phyloP scores from a whole-genome alignment of 2,888 invertebrate species.

The Boloria euphrosyne region DNA sequence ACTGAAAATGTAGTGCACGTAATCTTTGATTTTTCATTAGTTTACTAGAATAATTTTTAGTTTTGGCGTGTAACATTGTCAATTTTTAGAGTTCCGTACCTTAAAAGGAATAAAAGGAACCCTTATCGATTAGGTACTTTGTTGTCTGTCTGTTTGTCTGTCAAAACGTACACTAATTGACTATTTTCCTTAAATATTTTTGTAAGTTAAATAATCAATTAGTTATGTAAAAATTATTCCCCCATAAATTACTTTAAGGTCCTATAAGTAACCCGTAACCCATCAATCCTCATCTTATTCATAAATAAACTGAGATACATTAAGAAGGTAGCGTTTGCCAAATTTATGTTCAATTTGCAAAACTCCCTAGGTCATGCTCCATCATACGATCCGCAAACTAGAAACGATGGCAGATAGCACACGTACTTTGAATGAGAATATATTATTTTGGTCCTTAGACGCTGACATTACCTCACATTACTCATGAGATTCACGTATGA shows the following conservation, averaged over 20 bases:
- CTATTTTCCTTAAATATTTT: too few relatives aligned
- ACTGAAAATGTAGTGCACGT: conserved; percentile 2
- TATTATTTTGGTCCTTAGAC: conserved; percentile 27
- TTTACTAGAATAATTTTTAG: too few relatives aligned
- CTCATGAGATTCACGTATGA: conserved; percentile 1
- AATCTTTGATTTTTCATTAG: neutral
- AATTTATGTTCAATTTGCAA: conserved; percentile 34
- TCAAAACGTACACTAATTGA: too few relatives aligned
- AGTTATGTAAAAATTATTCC: too few relatives aligned
- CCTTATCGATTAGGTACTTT: too few relatives aligned
- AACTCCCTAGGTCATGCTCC: conserved; percentile 26
- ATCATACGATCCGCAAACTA: conserved; percentile 32
- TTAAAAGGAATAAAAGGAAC: too few relatives aligned
- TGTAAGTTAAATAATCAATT: too few relatives aligned
- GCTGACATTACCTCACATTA: conserved; percentile 1
- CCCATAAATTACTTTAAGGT: neutral
- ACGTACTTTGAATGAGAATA: conserved; percentile 36
- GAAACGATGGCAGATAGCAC: conserved; percentile 36
- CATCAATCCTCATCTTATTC: conserved; percentile 13
- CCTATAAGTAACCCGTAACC: neutral
- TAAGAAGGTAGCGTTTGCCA: conserved; percentile 21
- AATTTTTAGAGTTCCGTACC: too few relatives aligned
- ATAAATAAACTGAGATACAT: conserved; percentile 8
- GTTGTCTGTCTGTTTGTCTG: too few relatives aligned
- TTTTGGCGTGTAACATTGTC: too few relatives aligned